Evolutionary conservation across 2,797 vertebrate genomes (phyloP).

Genomic region (Anas bernieri): DNA sequence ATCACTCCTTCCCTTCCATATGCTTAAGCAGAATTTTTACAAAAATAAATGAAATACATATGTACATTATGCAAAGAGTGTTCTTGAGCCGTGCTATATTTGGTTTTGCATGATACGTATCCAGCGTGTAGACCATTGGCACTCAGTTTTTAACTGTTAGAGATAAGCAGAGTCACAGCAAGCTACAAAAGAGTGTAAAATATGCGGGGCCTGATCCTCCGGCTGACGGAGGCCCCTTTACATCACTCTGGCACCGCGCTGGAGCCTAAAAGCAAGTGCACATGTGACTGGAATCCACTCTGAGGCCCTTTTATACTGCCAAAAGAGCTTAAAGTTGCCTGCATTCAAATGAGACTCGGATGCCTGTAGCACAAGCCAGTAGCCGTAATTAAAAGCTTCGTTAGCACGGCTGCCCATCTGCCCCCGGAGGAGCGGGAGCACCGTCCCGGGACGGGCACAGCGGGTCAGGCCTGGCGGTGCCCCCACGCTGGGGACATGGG

Average conservation of each 20-base stretch:
- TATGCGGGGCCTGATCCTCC: constrained; percentile 71
- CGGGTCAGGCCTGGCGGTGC: background rate
- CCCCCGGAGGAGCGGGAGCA: background rate
- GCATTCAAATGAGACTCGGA: constrained; percentile 70
- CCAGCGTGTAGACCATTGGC: constrained; percentile 74
- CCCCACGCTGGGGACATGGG: fast-evolving
- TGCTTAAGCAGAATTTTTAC: constrained; percentile 75
- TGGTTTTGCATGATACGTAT: constrained; percentile 74
- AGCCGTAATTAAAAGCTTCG: constrained; percentile 22
- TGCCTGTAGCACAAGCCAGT: constrained; percentile 38
- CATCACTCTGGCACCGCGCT: constrained; percentile 62
- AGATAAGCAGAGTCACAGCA: constrained; percentile 70
- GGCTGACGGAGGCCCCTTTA: constrained; percentile 62
- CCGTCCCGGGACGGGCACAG: fast-evolving
- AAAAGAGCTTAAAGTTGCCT: constrained; percentile 72
- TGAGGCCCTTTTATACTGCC: constrained; percentile 70
- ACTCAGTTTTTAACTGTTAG: constrained; percentile 67
- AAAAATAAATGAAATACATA: constrained; percentile 79
- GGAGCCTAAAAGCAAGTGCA: constrained; percentile 61
- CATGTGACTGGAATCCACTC: constrained; percentile 74
- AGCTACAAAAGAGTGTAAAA: constrained; percentile 70
- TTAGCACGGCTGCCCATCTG: background rate
- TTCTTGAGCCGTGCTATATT: constrained; percentile 77
- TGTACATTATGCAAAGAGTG: constrained; percentile 78
- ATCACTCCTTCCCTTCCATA: constrained; percentile 77